Evolutionary conservation across 2,113 vertebrate species (phyloP).

Genomic region (Physeter macrocephalus): DNA sequence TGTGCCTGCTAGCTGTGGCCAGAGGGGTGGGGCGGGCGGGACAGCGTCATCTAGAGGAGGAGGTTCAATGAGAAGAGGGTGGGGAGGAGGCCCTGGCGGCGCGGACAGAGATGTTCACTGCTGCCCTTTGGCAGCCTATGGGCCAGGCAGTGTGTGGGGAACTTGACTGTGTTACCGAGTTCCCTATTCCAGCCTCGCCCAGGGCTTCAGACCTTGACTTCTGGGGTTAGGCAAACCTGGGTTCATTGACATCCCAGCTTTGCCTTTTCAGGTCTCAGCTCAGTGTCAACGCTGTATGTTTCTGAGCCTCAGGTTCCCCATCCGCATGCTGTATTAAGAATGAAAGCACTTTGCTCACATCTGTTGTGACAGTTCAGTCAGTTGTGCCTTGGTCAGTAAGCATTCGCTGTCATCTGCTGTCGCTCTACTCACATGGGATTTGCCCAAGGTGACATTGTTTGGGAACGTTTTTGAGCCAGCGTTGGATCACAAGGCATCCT

Average conservation of each 20-base stretch:
- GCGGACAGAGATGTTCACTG: rapidly evolving
- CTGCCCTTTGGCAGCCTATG: not conserved
- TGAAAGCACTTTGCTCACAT: not conserved
- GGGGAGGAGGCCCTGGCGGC: not conserved
- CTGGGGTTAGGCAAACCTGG: not conserved
- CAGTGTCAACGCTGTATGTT: not conserved
- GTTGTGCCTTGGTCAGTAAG: not conserved
- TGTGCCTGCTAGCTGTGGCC: not conserved
- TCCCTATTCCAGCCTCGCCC: not conserved
- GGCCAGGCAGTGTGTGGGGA: not conserved
- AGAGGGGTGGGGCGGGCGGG: too few species aligned
- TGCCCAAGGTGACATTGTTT: not conserved
- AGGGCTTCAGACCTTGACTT: not conserved
- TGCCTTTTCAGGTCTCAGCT: not conserved
- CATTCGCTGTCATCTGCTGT: not conserved
- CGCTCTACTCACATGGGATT: not conserved
- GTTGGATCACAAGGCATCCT: not conserved
- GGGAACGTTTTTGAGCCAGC: not conserved
- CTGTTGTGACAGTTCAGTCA: not conserved
- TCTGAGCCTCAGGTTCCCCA: not conserved
- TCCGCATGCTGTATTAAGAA: rapidly evolving
- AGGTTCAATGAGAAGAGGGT: rapidly evolving
- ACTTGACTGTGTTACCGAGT: not conserved
- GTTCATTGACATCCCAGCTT: not conserved
- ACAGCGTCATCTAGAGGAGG: not conserved